Base-by-base conservation (phyloP, 2,888 invertebrate genomes). In the Cheilosia vernalis region DNA sequence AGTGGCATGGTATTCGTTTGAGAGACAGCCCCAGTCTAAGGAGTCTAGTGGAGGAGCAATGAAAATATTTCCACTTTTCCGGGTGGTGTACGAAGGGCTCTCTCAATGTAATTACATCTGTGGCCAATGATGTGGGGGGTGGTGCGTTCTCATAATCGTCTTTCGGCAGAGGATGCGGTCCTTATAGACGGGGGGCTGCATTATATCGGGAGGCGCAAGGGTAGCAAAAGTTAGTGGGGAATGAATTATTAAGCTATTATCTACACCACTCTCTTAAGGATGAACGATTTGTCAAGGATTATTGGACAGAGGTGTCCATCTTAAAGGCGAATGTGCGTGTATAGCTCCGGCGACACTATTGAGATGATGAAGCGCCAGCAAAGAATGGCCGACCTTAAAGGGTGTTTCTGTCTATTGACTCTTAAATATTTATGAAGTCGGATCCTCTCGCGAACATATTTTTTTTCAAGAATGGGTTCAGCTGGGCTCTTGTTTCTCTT, bases 21-120 rank as follows among this genome's bases (percentile, higher is more conserved):
- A 60, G 69, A 66, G 30, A 47, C 40, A 66, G 49, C 61, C 69
- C 56, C 63, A 5, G 78, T 78, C 83, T 67, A 78, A 83, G 78
- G 63, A 83, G 72, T 70, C 53, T 60, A 33, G 27, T 49, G 56
- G 69, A 63, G 0, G 15, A 51, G 21, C 27, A 51, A 51, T 24
- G 60, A 72, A 76, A 82, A 72, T 60, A 70, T 42, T 64, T 64
- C n/a, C 13, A 63, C 69, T 58, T 19, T 76, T 58, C 60, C 63
- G n/a, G 64, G 58, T 76, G 63, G 37, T 44, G 13, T 37, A 1
- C 13, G 37, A 10, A 13, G n/a, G 10, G 15, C 7, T 33, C 61
- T 55, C 37, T 37, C 44, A 17, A 19, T 72, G 64, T 72, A 77
- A 70, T 76, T 80, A 72, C 69, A 61, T 60, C 66, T 60, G 44